A percentile compares a stretch with the other conserved stretches of the same genome.
Evolutionary conservation across 2,113 vertebrate species (phyloP).

Genomic region (Seriola aureovittata): DNA sequence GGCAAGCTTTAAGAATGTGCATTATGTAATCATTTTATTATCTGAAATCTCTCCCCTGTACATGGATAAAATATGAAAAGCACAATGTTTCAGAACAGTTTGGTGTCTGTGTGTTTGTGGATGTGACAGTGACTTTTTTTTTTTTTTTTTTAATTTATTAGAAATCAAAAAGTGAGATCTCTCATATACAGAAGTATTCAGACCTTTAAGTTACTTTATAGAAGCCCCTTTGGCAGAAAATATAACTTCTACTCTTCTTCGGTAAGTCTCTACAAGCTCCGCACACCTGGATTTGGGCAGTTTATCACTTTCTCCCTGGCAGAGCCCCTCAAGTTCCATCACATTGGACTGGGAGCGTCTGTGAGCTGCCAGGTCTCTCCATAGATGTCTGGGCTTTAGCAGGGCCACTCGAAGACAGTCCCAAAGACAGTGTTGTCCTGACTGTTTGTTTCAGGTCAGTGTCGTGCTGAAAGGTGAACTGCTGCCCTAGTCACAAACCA

Average conservation of each 20-base stretch:
- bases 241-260: not conserved
- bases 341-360: not conserved
- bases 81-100: too few species aligned
- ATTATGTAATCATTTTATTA: slow-evolving; percentile 16
- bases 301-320: not conserved
- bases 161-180: not conserved
- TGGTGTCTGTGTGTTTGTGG: not conserved
- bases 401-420: too few species aligned
- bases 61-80: not conserved
- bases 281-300: not conserved
- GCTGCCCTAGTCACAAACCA: not conserved
- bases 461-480: not conserved
- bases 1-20: not conserved
- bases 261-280: not conserved
- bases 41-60: not conserved
- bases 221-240: not conserved
- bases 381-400: not conserved
- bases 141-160: not conserved
- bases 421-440: too few species aligned
- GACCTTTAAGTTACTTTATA: not conserved
- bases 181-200: not conserved
- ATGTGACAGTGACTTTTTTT: too few species aligned
- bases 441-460: not conserved
- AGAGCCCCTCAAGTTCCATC: not conserved
- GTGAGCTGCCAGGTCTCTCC: not conserved